Evolutionary conservation across 2,113 vertebrate genomes (phyloP).

Genomic region (Leptodactylus fuscus): DNA sequence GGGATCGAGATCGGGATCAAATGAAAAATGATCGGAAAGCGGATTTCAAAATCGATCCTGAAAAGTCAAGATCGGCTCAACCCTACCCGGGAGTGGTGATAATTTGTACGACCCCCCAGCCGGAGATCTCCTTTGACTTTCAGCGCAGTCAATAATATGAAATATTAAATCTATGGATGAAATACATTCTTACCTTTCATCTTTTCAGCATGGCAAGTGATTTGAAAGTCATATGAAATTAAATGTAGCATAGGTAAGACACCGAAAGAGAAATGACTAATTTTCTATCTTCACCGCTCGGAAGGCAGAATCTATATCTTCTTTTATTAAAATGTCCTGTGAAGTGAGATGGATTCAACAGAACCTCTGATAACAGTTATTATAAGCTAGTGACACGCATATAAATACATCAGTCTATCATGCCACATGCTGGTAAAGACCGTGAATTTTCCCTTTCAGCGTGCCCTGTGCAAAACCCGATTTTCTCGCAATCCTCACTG

Average conservation of each 20-base stretch:
- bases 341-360: slow-evolving; percentile 53
- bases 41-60: too few relatives aligned
- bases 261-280: slow-evolving; percentile 43
- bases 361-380: slow-evolving; percentile 58
- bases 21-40: too few relatives aligned
- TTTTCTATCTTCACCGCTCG: slow-evolving; percentile 26
- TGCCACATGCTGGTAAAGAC: slow-evolving; percentile 45
- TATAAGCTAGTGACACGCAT: slow-evolving; percentile 59
- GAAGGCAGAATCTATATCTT: slow-evolving; percentile 40
- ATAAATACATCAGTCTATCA: slow-evolving; percentile 52
- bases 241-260: slow-evolving; percentile 43
- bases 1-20: too few relatives aligned
- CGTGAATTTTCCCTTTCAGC: slow-evolving; percentile 18
- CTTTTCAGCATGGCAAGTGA: background rate
- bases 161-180: background rate
- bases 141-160: background rate
- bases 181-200: slow-evolving; percentile 11
- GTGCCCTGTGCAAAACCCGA: slow-evolving; percentile 21
- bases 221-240: slow-evolving; percentile 48
- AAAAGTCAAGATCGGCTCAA: too few relatives aligned
- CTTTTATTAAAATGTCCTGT: slow-evolving; percentile 59
- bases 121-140: background rate
- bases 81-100: background rate
- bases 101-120: background rate
- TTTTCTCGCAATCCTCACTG: background rate